Conservation (phyloP, 2,113 vertebrate species). For the Otolemur garnettii region DNA sequence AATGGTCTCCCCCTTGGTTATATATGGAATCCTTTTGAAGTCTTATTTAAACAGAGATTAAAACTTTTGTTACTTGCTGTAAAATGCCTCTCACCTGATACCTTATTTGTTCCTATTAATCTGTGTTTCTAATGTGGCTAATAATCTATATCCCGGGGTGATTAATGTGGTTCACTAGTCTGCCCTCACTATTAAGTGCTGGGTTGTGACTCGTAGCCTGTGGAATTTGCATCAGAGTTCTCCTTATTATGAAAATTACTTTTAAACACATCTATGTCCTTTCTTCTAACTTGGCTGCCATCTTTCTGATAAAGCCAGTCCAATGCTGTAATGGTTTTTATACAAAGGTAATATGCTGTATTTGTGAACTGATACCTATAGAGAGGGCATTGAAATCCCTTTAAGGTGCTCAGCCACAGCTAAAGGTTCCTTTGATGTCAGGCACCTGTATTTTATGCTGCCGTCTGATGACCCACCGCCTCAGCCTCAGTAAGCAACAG, state of each 20-base stretch:
- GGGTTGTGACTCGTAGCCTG: conserved; percentile 20
- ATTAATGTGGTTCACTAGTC: conserved; percentile 31
- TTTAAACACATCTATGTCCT: neutral
- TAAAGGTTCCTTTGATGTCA: neutral
- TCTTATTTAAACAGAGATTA: conserved; percentile 79
- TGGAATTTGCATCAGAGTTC: neutral
- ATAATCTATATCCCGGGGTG: conserved; percentile 34
- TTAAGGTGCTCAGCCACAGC: neutral
- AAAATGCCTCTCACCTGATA: conserved; percentile 52
- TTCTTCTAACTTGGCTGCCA: neutral
- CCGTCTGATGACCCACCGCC: neutral
- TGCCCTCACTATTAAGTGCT: neutral
- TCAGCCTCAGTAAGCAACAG: neutral
- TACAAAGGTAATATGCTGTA: neutral
- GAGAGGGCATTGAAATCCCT: neutral
- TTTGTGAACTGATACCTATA: neutral
- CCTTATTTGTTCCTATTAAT: conserved; percentile 76
- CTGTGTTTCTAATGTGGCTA: conserved; percentile 56
- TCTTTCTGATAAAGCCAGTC: neutral
- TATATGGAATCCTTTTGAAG: conserved; percentile 78
- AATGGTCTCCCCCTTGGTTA: conserved; percentile 15
- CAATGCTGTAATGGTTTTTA: neutral
- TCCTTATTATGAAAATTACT: conserved; percentile 11
- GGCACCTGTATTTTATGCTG: neutral
- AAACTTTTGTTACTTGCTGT: conserved; percentile 68